Conservation (phyloP, 2,888 invertebrate species). For the Chelonus formosanus region DNA sequence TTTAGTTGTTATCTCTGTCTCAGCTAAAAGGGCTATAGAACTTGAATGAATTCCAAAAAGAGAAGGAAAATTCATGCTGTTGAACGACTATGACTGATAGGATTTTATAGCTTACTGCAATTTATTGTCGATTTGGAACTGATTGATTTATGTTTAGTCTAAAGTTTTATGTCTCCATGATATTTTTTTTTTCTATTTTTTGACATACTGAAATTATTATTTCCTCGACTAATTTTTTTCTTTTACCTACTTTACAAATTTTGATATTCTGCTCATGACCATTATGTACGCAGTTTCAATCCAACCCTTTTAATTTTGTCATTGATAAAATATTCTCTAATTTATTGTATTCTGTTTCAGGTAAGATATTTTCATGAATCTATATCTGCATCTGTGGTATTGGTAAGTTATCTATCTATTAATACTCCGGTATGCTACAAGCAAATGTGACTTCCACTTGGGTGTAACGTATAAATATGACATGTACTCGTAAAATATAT, state of each 20-base stretch:
- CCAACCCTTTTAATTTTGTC: too few species aligned
- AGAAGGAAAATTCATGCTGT: slow-evolving; percentile 37
- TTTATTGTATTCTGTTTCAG: slow-evolving; percentile 39
- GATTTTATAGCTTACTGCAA: slow-evolving; percentile 49
- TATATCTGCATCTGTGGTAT: slow-evolving; percentile 2
- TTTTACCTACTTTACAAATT: too few species aligned
- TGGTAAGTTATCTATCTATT: slow-evolving; percentile 30
- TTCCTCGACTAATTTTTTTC: background rate
- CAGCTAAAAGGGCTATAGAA: background rate
- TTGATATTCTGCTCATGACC: too few species aligned
- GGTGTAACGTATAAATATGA: slow-evolving; percentile 25
- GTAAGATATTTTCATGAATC: slow-evolving; percentile 36
- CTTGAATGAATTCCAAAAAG: slow-evolving; percentile 40
- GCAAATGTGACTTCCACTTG: slow-evolving; percentile 6
- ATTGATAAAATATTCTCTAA: too few species aligned
- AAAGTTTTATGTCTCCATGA: slow-evolving; percentile 30
- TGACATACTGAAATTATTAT: background rate
- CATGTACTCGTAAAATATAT: slow-evolving; percentile 24
- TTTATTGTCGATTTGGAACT: slow-evolving; percentile 41
- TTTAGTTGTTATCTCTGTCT: too few species aligned
- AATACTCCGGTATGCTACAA: slow-evolving; percentile 16
- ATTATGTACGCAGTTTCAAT: too few species aligned
- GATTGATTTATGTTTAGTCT: slow-evolving; percentile 41
- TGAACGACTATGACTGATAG: slow-evolving; percentile 52
- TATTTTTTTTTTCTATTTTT: slow-evolving; percentile 11